Conservation (phyloP, 2,888 invertebrate genomes). For the Apeira syringaria region DNA sequence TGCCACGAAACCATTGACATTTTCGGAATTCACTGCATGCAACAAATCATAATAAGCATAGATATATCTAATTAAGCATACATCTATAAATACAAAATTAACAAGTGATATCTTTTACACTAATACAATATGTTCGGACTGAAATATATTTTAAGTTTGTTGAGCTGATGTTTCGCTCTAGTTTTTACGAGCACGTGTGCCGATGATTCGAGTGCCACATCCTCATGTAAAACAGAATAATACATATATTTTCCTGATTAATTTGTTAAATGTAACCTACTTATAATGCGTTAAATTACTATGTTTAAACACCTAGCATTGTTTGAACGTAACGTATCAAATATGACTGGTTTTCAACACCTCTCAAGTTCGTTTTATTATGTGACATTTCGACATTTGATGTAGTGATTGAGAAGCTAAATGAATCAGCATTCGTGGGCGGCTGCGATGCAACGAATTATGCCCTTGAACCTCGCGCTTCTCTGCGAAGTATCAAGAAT, state of each 20-base stretch:
- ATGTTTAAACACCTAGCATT: no score
- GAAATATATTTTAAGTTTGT: constrained; percentile 12
- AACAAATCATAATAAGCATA: no score
- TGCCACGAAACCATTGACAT: no score
- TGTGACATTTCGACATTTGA: constrained; percentile 54
- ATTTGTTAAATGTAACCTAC: background rate
- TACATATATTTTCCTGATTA: constrained; percentile 9
- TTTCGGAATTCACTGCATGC: no score
- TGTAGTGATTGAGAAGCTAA: constrained; percentile 55
- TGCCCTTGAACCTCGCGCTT: constrained; percentile 65
- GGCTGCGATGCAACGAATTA: constrained; percentile 67
- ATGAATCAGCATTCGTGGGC: constrained; percentile 70
- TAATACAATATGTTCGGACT: constrained; percentile 6
- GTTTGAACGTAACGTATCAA: no score
- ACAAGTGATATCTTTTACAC: constrained; percentile 14
- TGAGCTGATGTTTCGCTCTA: constrained; percentile 14
- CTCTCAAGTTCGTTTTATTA: no score
- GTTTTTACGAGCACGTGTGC: constrained; percentile 8
- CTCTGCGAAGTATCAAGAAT: constrained; percentile 37
- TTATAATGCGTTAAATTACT: no score
- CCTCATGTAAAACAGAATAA: background rate
- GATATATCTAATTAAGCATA: no score
- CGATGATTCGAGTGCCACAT: constrained; percentile 2
- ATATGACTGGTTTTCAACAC: no score
- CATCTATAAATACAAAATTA: constrained; percentile 42